Evolutionary conservation across 2,888 invertebrate species (phyloP).

Genomic region (Antheraea yamamai): DNA sequence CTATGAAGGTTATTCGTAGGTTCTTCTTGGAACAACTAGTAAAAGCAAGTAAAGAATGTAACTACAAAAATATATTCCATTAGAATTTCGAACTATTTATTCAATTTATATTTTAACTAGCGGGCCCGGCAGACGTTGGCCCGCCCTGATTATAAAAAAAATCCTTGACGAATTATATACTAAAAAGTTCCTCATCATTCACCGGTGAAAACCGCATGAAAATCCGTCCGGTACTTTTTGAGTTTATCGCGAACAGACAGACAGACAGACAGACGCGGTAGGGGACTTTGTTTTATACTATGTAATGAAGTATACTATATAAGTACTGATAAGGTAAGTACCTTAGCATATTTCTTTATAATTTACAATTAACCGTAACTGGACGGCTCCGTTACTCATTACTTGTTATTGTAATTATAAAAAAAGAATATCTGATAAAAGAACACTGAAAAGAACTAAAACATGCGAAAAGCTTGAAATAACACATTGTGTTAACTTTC

Average conservation of each 20-base stretch:
- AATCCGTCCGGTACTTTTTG: too few species aligned
- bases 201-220: too few species aligned
- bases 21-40: not conserved
- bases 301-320: too few species aligned
- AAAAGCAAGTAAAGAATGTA: not conserved
- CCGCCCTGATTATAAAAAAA: too few species aligned
- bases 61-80: not conserved
- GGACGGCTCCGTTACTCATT: slow-evolving; percentile 61
- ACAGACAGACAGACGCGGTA: too few species aligned
- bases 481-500: slow-evolving; percentile 25
- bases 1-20: not conserved
- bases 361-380: slow-evolving; percentile 45
- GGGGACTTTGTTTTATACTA: too few species aligned
- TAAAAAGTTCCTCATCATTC: too few species aligned
- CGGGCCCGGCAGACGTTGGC: too few species aligned
- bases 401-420: slow-evolving; percentile 67
- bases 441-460: slow-evolving; percentile 35
- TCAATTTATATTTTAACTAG: not conserved
- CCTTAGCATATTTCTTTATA: slow-evolving; percentile 40
- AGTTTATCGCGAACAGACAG: too few species aligned
- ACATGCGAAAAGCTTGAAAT: slow-evolving; percentile 37
- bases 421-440: slow-evolving; percentile 34
- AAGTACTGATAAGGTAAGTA: too few species aligned
- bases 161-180: too few species aligned
- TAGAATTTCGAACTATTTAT: not conserved